Evolutionary conservation across 2,797 vertebrate genomes (phyloP).

Genomic region (Characodon lateralis): DNA sequence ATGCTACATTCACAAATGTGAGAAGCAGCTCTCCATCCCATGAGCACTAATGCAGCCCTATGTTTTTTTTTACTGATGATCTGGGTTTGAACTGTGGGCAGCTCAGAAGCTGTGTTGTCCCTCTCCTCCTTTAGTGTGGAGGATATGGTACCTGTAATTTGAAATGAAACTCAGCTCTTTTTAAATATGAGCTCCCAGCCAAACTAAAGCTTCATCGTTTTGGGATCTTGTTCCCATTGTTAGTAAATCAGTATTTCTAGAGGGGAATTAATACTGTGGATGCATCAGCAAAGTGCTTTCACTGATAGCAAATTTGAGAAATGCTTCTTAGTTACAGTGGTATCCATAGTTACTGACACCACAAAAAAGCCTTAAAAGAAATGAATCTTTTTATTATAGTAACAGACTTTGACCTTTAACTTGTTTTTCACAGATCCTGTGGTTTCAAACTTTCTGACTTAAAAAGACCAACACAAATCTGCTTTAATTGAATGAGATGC

Average conservation of each 20-base stretch:
- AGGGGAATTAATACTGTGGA: not conserved
- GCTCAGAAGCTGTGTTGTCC: not conserved
- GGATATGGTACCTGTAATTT: not conserved
- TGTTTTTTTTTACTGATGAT: not conserved
- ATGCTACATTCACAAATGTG: not conserved
- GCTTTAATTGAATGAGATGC: not conserved
- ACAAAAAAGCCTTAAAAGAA: not conserved
- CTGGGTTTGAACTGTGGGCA: not conserved
- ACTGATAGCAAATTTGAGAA: not conserved
- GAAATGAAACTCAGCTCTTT: not conserved
- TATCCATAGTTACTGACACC: not conserved
- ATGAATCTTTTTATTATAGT: not conserved
- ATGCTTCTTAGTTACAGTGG: not conserved
- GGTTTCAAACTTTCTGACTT: not conserved
- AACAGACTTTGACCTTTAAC: not conserved
- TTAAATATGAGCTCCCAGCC: not conserved
- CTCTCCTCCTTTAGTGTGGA: not conserved
- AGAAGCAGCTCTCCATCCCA: not conserved
- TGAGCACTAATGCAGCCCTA: not conserved
- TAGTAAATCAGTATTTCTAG: not conserved
- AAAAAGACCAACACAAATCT: constrained; percentile 2
- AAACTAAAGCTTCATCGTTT: not conserved
- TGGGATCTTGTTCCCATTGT: not conserved
- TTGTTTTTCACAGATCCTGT: not conserved
- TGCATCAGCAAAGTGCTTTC: not conserved